Conservation (phyloP, 2,113 vertebrate species). For the Cheilinus undulatus region DNA sequence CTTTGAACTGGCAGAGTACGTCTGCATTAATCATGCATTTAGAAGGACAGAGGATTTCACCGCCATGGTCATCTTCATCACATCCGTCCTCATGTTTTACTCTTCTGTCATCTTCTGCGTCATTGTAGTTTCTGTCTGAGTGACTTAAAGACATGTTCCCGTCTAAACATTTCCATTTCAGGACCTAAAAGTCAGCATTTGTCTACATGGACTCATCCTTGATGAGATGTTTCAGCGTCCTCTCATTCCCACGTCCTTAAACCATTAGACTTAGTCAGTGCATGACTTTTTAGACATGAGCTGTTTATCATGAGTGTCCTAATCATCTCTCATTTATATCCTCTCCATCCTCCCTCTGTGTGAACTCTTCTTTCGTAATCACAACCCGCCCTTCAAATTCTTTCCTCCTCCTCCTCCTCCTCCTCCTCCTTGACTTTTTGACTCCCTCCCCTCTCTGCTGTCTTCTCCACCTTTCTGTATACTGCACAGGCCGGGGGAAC, state of each 20-base stretch:
- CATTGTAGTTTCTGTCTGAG: slow-evolving; percentile 15
- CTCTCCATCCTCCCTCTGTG: slow-evolving; percentile 62
- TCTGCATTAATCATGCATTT: too few species aligned
- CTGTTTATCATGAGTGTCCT: slow-evolving; percentile 50
- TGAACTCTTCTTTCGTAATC: slow-evolving; percentile 72
- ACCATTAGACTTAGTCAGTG: slow-evolving; percentile 52
- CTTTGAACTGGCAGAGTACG: not conserved
- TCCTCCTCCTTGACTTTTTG: slow-evolving; percentile 6
- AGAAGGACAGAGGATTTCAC: not conserved
- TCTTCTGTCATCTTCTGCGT: not conserved
- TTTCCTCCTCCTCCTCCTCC: slow-evolving; percentile 32
- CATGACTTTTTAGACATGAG: slow-evolving; percentile 28
- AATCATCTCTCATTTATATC: slow-evolving; percentile 71
- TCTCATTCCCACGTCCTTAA: slow-evolving; percentile 48
- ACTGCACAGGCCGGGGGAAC: slow-evolving; percentile 90
- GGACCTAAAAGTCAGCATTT: slow-evolving; percentile 30
- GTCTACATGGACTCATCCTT: slow-evolving; percentile 4
- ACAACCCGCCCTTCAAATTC: slow-evolving; percentile 43
- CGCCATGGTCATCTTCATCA: slow-evolving; percentile 27
- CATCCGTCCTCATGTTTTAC: slow-evolving; percentile 4
- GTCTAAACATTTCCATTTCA: slow-evolving; percentile 34
- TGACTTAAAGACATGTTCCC: not conserved
- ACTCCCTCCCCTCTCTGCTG: not conserved
- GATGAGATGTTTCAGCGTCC: slow-evolving; percentile 17
- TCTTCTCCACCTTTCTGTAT: slow-evolving; percentile 4